Evolutionary conservation across 2,888 invertebrate genomes (phyloP).

Genomic region (Clanis bilineata): DNA sequence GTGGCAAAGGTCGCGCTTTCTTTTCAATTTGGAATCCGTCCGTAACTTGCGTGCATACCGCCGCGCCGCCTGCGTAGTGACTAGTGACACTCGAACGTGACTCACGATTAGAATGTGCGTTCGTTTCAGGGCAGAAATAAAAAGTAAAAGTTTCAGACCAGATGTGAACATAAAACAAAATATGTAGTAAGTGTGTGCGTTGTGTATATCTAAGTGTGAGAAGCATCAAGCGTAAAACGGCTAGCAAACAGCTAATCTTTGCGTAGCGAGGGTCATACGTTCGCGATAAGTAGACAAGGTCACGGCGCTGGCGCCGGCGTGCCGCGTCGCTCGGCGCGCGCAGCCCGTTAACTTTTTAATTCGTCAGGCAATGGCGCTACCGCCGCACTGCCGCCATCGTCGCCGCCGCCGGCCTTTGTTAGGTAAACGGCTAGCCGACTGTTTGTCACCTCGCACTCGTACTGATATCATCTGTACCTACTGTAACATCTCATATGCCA

Average conservation of each 20-base stretch:
- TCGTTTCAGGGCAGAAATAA: neutral
- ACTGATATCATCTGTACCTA: conserved; percentile 10
- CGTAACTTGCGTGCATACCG: neutral
- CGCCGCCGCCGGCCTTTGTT: conserved; percentile 56
- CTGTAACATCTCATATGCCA: neutral
- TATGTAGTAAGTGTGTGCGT: neutral
- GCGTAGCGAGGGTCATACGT: conserved; percentile 69
- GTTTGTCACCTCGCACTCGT: conserved; percentile 27
- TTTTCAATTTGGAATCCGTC: neutral
- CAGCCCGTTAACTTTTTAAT: conserved; percentile 77
- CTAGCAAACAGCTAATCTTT: conserved; percentile 65
- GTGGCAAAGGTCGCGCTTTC: conserved; percentile 15
- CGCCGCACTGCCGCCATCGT: conserved; percentile 22
- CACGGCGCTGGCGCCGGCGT: conserved; percentile 73
- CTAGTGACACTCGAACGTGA: neutral
- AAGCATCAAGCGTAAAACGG: conserved; percentile 27
- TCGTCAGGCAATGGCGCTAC: conserved; percentile 65
- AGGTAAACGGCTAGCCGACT: conserved; percentile 48
- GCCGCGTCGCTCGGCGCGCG: conserved; percentile 67
- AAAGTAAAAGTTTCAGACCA: neutral
- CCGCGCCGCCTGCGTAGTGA: neutral
- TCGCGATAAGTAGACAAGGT: conserved; percentile 79
- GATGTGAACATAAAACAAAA: neutral
- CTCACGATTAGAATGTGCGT: neutral
- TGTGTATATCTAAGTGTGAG: conserved; percentile 29